Percentiles rank a stretch among this genome's conserved stretches.
Conservation (phyloP, 2,888 invertebrate genomes). For the Rhogogaster chlorosoma region DNA sequence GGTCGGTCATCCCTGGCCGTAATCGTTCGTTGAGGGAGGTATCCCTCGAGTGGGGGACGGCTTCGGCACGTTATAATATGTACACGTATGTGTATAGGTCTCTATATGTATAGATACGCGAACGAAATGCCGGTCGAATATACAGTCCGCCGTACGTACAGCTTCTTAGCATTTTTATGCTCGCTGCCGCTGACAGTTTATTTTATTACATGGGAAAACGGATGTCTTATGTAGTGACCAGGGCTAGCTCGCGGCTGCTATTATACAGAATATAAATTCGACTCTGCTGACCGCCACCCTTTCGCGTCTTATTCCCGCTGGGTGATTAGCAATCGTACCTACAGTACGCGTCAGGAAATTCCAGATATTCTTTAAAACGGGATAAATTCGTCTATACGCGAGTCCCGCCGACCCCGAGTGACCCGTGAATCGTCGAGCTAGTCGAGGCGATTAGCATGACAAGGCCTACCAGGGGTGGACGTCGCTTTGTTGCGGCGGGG, state of each 20-base stretch:
- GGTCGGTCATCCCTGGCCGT: slow-evolving; percentile 41
- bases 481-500: slow-evolving; percentile 55
- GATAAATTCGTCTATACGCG: not conserved
- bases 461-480: slow-evolving; percentile 61
- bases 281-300: not conserved
- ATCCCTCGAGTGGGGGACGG: slow-evolving; percentile 3
- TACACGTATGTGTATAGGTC: not conserved
- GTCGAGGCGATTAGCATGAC: slow-evolving; percentile 75
- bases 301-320: not conserved
- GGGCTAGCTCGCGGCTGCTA: not conserved
- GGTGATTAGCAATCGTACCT: slow-evolving; percentile 50
- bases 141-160: slow-evolving; percentile 58
- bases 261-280: not conserved
- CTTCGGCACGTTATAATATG: slow-evolving; percentile 20
- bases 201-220: slow-evolving; percentile 72
- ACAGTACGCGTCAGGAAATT: no score
- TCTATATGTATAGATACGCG: not conserved
- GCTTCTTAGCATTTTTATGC: slow-evolving; percentile 77
- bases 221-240: not conserved
- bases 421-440: not conserved
- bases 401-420: slow-evolving; percentile 28
- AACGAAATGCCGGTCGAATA: not conserved
- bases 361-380: not conserved
- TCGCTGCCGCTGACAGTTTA: slow-evolving; percentile 77
- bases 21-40: slow-evolving; percentile 27